Base-by-base conservation (phyloP, 2,888 invertebrate genomes). In the Hololepta plana region DNA sequence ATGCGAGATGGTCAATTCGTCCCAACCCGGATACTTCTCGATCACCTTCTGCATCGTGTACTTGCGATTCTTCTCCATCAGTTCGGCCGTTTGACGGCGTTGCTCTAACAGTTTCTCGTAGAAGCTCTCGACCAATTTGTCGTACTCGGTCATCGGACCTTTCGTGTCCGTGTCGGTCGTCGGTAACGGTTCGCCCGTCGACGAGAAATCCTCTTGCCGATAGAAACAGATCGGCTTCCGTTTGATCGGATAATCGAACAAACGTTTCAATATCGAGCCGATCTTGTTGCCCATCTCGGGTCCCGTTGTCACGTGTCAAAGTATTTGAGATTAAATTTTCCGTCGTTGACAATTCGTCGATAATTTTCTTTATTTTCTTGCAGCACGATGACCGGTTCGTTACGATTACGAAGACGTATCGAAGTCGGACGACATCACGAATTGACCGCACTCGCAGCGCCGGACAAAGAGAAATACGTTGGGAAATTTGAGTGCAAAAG, bases 141-240 rank as follows among this genome's bases (percentile, higher is more conserved):
- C 64, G 35, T 63, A 63, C 29, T 64, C 62, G 0, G 60, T 62
- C 43, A 54, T 44, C 10, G 40, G 42, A 9, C 38, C 40, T 22
- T 38, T 39, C 8, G 38, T 35, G 20, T 36, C 35, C 15, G 32
- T 30, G 26, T 41, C 41, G 15, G 39, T 40, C 30, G 39, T 38
- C 4, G 40, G 37, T 13, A 46, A 27, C 5, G 42, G 44, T 31
- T 46, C 44, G 3, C 41, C 38, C 27, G 64, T 64, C 2, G 64
- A 61, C 9, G 62, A 59, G 22, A 64, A 64, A 38, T 64, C 64
- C 37, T 64, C 63, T 37, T 64, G 64, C 12, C 64, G 48, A 32
- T 61, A 63, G 34, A 64, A 64, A 38, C 64, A 64, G 29, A 64
- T 64, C 0, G 64, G 64, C 49, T 64, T 64, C 32, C 64, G 53